Conservation (phyloP, 2,888 invertebrate genomes). For the Xestia ashworthii region DNA sequence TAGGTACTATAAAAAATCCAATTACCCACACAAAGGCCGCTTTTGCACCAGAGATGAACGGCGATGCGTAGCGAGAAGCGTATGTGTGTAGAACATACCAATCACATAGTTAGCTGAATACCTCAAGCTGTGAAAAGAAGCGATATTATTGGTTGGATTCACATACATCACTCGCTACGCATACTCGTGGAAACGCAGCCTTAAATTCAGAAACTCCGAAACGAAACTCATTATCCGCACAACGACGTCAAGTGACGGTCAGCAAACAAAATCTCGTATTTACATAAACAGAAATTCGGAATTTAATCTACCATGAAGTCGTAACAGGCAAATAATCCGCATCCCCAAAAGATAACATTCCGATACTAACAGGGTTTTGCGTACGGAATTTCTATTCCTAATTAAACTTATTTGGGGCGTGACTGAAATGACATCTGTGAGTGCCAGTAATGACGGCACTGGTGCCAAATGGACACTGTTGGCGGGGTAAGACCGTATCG, state of each 20-base stretch:
- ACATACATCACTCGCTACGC: too few species aligned
- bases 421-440: conserved; percentile 72
- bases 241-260: conserved; percentile 42
- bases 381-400: conserved; percentile 73
- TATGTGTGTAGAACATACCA: too few species aligned
- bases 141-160: too few species aligned
- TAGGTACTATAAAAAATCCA: not conserved
- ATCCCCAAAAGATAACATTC: conserved; percentile 56
- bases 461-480: conserved; percentile 75
- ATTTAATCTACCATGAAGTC: conserved; percentile 62
- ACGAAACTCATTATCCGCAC: conserved; percentile 41
- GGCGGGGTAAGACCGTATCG: conserved; percentile 61
- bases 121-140: too few species aligned
- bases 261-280: conserved; percentile 53
- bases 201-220: conserved; percentile 14
- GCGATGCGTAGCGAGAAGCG: too few species aligned
- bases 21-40: not conserved
- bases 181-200: too few species aligned
- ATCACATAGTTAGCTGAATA: too few species aligned
- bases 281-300: conserved; percentile 56
- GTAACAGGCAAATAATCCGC: conserved; percentile 45
- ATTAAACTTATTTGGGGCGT: conserved; percentile 76
- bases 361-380: conserved; percentile 57
- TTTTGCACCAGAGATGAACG: too few species aligned
- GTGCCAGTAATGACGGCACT: conserved; percentile 68